phyloP scores from a whole-genome alignment of 1,140 invertebrate species.

The Artemia franciscana region DNA sequence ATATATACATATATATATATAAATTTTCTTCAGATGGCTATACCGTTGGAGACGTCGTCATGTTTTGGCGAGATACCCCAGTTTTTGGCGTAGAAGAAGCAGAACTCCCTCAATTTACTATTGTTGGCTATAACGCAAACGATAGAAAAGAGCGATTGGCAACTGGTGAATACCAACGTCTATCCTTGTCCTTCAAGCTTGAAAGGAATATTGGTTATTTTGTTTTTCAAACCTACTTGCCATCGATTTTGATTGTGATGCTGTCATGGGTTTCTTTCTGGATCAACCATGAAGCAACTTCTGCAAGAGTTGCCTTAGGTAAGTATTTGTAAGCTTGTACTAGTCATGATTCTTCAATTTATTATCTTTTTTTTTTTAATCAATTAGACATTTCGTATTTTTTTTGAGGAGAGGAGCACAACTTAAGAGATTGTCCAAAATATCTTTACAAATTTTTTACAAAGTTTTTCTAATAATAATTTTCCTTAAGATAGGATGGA shows the following conservation, averaged over 20 bases:
- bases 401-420: no score
- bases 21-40: slow-evolving; percentile 98
- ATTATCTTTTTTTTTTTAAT: no score
- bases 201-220: slow-evolving; percentile 57
- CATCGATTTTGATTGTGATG: slow-evolving; percentile 59
- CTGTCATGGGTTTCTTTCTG: slow-evolving; percentile 62
- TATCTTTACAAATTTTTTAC: no score
- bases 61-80: slow-evolving; percentile 73
- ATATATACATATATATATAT: no score
- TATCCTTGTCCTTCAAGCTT: slow-evolving; percentile 66
- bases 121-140: slow-evolving; percentile 77
- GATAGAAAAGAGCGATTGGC: slow-evolving; percentile 57
- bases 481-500: no score
- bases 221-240: slow-evolving; percentile 54
- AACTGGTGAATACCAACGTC: slow-evolving; percentile 75
- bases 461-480: no score
- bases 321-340: no score
- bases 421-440: no score
- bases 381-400: no score
- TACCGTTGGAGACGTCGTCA: slow-evolving; percentile 80
- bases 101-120: slow-evolving; percentile 83
- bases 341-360: no score
- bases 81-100: slow-evolving; percentile 80
- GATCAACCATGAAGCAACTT: slow-evolving; percentile 61
- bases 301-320: slow-evolving; percentile 50